phyloP scores from a whole-genome alignment of 2,888 invertebrate genomes.

The Acleris laterana region DNA sequence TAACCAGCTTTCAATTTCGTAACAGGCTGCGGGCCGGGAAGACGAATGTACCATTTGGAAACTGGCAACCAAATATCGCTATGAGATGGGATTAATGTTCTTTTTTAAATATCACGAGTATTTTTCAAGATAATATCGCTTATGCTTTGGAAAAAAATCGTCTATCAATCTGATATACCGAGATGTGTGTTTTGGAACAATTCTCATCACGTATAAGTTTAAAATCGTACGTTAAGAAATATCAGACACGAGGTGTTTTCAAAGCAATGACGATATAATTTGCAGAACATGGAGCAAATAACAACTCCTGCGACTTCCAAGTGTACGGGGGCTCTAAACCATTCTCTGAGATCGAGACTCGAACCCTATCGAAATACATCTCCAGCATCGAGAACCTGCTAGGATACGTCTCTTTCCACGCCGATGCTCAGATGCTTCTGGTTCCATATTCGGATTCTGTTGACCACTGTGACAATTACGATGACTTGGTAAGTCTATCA shows the following conservation, averaged over 20 bases:
- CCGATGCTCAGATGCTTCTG: slow-evolving; percentile 88
- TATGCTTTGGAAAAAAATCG: no score
- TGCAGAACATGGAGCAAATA: slow-evolving; percentile 75
- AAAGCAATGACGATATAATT: slow-evolving; percentile 40
- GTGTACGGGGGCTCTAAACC: slow-evolving; percentile 87
- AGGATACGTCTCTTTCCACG: slow-evolving; percentile 89
- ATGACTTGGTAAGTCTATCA: slow-evolving; percentile 64
- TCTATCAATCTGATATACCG: background rate
- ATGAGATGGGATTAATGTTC: no score
- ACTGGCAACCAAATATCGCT: no score
- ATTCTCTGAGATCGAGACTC: slow-evolving; percentile 89
- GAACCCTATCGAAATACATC: slow-evolving; percentile 82
- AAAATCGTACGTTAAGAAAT: no score
- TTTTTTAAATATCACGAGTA: no score
- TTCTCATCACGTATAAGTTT: no score
- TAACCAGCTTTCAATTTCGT: no score
- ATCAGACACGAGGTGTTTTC: no score
- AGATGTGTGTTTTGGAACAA: no score
- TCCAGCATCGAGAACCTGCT: slow-evolving; percentile 77
- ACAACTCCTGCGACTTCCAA: slow-evolving; percentile 86
- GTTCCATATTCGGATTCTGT: slow-evolving; percentile 87
- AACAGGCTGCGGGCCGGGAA: no score
- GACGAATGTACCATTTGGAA: no score
- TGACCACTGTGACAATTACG: slow-evolving; percentile 76
- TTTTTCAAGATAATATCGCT: background rate